These are phyloP conservation scores for Chaetops frenatus DNA, from an alignment of 2,113 vertebrate genomes.

Conservation along the genomic window DNA sequence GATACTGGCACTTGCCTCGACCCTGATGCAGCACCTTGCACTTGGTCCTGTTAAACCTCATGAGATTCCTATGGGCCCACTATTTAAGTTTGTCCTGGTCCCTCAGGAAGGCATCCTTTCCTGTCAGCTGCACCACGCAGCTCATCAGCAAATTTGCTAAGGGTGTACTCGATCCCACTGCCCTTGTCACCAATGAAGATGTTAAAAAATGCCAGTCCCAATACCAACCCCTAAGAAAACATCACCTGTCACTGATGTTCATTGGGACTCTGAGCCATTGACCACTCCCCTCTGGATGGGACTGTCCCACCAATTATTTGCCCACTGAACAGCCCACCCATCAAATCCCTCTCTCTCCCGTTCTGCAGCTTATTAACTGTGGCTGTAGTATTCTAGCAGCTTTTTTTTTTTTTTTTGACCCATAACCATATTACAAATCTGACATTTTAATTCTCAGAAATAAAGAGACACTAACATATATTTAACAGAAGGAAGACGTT, in stretches of 20 bases:
- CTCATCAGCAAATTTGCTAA: not conserved
- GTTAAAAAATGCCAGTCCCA: not conserved
- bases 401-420: not conserved
- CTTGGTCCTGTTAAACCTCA: not conserved
- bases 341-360: not conserved
- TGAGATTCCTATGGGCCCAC: fast-evolving
- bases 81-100: fast-evolving
- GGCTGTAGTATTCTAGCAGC: not conserved
- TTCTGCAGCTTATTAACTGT: not conserved
- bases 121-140: not conserved
- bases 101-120: not conserved
- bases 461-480: not conserved
- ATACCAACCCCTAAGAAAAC: not conserved
- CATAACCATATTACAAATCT: not conserved
- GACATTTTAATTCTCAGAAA: not conserved
- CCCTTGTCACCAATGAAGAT: fast-evolving
- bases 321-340: not conserved
- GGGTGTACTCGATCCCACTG: fast-evolving
- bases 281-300: not conserved
- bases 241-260: not conserved
- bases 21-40: not conserved
- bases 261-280: not conserved
- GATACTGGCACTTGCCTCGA: fast-evolving
- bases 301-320: not conserved
- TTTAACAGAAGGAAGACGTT: not conserved